Base-by-base conservation (phyloP, 2,888 invertebrate species). In the Trisateles emortualis region DNA sequence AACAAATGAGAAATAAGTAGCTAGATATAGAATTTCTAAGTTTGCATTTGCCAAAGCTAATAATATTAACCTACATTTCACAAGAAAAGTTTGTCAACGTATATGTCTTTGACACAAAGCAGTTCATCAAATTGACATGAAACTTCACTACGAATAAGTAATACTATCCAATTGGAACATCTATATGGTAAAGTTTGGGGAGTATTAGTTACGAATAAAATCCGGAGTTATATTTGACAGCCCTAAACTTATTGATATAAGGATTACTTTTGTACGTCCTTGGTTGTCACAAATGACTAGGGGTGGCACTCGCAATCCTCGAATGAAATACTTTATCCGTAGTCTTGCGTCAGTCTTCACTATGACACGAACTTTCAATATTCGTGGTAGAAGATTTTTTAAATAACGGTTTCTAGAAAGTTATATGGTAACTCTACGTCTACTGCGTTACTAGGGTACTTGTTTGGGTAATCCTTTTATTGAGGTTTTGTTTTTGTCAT, bases 281-380 rank as follows among this genome's bases (percentile, higher is more conserved):
- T 49, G 38, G 39, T 32, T 49, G 39, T 49, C 47, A 45, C 49
- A 56, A 56, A 64, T 56, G 46, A 56, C 48, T 63, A 53, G n/a
- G 35, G 48, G 16, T 60, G 46, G 36, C 24, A 14, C 52, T 63
- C 41, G n/a, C 53, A 66, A 51, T 56, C 60, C 52, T 60, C 52
- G 32, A 52, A 54, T 64, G 49, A 54, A 62, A 64, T 50, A 54
- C 45, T 64, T 60, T 64, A 45, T 64, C 38, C 53, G 42, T 39
- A 57, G 45, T 60, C 45, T 44, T 32, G 10, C 42, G 46, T 24
- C 40, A 58, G 48, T 32, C 43, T 52, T 59, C 22, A 53, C 43
- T 58, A 29, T 44, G 61, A 54, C 68, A 35, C 38, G 19, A 33
- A 45, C 44, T 55, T 60, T 64, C 45, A 51, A 64, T 67, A 64